These are phyloP conservation scores for Anguilla anguilla DNA, from an alignment of 2,797 vertebrate genomes.

Conservation along the genomic window DNA sequence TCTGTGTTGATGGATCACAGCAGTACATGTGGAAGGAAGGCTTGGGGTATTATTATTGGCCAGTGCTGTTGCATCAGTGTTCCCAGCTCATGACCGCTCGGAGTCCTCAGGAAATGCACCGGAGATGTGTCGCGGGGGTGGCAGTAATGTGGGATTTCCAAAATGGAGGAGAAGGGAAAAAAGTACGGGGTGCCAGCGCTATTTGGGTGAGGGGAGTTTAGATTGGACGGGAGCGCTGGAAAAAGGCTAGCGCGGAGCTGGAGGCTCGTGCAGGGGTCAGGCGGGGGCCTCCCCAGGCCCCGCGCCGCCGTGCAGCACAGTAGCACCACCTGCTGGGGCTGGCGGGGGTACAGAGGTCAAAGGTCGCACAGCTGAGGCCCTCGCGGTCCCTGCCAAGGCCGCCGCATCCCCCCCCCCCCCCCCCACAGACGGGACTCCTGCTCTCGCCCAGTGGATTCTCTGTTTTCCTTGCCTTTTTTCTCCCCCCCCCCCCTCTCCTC, in stretches of 20 bases:
- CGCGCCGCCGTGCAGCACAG: conserved; percentile 1
- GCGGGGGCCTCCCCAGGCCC: not conserved
- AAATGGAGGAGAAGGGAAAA: not conserved
- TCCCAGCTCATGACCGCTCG: not conserved
- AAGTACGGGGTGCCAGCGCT: not conserved
- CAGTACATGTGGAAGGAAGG: conserved; percentile 1
- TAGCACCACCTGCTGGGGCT: conserved; percentile 38
- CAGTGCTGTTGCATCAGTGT: not conserved
- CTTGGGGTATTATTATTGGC: conserved; percentile 19
- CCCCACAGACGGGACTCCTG: not conserved
- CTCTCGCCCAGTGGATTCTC: not conserved
- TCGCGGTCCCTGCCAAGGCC: not conserved
- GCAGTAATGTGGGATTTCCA: not conserved
- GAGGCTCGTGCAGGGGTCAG: not conserved
- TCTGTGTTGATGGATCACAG: not conserved
- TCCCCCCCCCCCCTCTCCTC: too few relatives aligned
- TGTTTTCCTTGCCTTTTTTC: not conserved
- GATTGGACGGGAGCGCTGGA: not conserved
- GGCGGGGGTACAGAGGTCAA: conserved; percentile 29
- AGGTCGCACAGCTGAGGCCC: not conserved
- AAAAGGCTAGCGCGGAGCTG: not conserved
- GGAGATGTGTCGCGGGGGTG: not conserved
- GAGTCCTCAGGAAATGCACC: not conserved
- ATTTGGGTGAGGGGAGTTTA: not conserved
- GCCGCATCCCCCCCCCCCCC: too few relatives aligned